Conservation (phyloP, 1,140 invertebrate genomes). For the Ostrea denselamellosa region DNA sequence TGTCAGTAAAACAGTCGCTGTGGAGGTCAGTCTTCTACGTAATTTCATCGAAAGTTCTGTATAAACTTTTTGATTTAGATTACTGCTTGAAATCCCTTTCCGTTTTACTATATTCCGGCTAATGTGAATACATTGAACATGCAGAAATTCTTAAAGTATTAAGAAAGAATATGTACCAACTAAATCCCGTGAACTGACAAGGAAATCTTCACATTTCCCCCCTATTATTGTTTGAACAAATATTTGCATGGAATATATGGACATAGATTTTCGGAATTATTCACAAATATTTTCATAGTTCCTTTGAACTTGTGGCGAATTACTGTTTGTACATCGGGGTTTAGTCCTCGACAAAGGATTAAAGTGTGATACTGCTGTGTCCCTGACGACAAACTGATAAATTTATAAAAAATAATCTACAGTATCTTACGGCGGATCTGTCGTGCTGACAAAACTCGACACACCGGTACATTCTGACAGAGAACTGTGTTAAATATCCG, state of each 20-base stretch:
- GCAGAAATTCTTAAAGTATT: no score
- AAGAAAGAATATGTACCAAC: no score
- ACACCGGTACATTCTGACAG: background rate
- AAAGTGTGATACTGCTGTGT: background rate
- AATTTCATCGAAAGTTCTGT: no score
- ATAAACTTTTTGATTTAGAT: no score
- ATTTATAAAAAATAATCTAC: slow-evolving; percentile 22
- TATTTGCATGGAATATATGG: slow-evolving; percentile 15
- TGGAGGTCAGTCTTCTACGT: no score
- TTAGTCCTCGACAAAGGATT: slow-evolving; percentile 5
- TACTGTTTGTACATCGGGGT: background rate
- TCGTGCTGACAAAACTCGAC: background rate
- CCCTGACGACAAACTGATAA: slow-evolving; percentile 27
- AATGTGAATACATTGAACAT: no score
- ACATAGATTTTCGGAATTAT: background rate
- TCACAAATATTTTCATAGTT: background rate
- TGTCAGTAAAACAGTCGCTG: no score
- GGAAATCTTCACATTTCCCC: background rate
- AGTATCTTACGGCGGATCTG: background rate
- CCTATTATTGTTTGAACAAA: slow-evolving; percentile 32
- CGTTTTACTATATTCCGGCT: no score
- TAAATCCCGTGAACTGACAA: no score
- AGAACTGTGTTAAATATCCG: background rate
- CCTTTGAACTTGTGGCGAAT: slow-evolving; percentile 16
- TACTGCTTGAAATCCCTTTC: no score